Evolutionary conservation across 2,113 vertebrate species (phyloP), one percentile per base, ranked within the genome.

Genomic region (Rhynchomys soricoides): DNA sequence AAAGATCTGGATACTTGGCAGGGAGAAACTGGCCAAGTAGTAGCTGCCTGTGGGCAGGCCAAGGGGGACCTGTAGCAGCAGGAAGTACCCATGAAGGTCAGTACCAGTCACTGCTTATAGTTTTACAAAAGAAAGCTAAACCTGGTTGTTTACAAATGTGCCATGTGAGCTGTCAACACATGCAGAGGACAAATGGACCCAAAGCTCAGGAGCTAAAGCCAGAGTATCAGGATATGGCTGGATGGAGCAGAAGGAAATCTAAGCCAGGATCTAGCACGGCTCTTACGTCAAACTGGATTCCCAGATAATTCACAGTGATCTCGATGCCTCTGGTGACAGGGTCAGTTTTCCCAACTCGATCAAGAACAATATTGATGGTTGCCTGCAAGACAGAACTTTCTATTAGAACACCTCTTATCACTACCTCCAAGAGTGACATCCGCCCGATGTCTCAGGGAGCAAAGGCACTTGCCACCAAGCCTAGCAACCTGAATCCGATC

Each of bases 331-430:
- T 99, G 24, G 99, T 99, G 96, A 99, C 99, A 37, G 99, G 99
- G 98, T 99, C 99, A 1, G 99, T 99, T 98, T 99, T 99, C 59
- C 99, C 99, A 93, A 99, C 99, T 78, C 99, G 99, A 96, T 99
- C 99, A 98, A 99, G 99, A 64, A 99, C 99, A 40, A 99, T 99
- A 98, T 99, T 99, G 98, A 99, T 99, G 34, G 99, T 99, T 95
- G 99, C 99, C 99, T 99, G 83, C 31, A 97, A 98, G 7, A 96
- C 1, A 86, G 22, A 98, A 79, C 82, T 98, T 97, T 98, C 98
- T n/a, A 31, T 94, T 66, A 94, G 68, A 78, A 82, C 3, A 87
- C 15, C 82, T 62, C 26, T 62, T 9, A 93, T 55, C 71, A 52
- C 81, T 66, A 21, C 29, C 48, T 96, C 11, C 78, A 77, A 92